Evolutionary conservation across 2,113 vertebrate genomes (phyloP), one percentile per base, ranked within the genome.

Genomic region (Bos indicus): DNA sequence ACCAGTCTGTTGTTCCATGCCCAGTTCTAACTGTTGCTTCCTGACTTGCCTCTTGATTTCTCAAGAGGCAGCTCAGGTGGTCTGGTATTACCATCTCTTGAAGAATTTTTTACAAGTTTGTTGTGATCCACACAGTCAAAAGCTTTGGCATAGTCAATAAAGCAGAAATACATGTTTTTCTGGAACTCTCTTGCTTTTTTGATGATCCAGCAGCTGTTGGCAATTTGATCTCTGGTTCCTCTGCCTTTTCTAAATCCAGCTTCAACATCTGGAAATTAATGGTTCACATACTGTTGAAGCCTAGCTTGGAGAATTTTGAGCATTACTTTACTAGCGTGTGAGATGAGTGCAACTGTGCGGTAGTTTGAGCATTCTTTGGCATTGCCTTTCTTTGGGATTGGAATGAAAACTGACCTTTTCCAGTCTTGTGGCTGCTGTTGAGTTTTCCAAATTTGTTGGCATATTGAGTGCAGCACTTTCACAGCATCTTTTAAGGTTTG

Each of bases 401-500:
- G 4, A 67, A 67, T 36, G 17, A 67, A 67, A 67, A 67, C 64
- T 36, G n/a, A 0, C 1, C 64, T 67, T 36, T 67, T 67, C 64
- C 9, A 11, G n/a, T 36, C n/a, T 36, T 36, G 64, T 67, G 9
- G n/a, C n/a, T 0, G 0, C n/a, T 36, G 64, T 19, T 36, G 33
- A 36, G 16, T 67, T 67, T 21, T 67, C 64, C 64, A 67, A 21
- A 67, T 67, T 36, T 67, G 33, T 2, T 36, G 33, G n/a, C 64
- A 9, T 67, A 67, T 21, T 67, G 64, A 21, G 64, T 67, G 14
- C 8, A 67, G 64, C 17, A 67, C 17, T 67, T 67, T 67, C 33
- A 67, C 15, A 36, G n/a, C 33, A 67, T 67, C 17, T 36, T 67
- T 36, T 36, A 36, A 17, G 64, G 8, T 67, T 19, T 67, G 33